These are phyloP conservation scores for Conus betulinus DNA, from an alignment of 1,140 invertebrate genomes.

Conservation along the genomic window DNA sequence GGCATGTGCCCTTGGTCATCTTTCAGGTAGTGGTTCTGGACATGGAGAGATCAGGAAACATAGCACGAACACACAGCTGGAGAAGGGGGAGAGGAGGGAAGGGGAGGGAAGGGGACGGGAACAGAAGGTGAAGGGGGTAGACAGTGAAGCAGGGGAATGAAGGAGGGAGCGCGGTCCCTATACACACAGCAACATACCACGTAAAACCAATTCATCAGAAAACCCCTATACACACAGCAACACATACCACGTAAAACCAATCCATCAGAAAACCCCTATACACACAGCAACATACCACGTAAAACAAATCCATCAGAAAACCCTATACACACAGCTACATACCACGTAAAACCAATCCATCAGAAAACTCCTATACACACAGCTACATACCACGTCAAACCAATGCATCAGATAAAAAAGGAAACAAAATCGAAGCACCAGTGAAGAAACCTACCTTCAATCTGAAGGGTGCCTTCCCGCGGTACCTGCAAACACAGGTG, in stretches of 20 bases:
- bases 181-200: background rate
- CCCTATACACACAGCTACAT: too few relatives aligned
- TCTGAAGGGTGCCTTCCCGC: slow-evolving; percentile 32
- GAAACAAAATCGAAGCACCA: background rate
- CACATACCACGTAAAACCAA: too few relatives aligned
- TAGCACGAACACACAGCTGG: too few relatives aligned
- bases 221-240: too few relatives aligned
- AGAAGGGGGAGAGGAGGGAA: too few relatives aligned
- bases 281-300: background rate
- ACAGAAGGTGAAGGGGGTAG: too few relatives aligned
- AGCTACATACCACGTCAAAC: background rate
- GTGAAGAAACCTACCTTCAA: slow-evolving; percentile 23
- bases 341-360: too few relatives aligned
- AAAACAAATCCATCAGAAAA: background rate
- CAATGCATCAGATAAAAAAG: background rate
- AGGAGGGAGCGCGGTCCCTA: background rate
- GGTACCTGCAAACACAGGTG: slow-evolving; percentile 33
- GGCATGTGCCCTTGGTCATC: too few relatives aligned
- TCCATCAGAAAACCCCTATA: background rate
- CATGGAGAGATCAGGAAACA: too few relatives aligned
- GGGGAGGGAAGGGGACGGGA: too few relatives aligned
- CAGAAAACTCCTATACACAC: background rate
- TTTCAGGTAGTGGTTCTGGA: too few relatives aligned
- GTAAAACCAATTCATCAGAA: background rate
- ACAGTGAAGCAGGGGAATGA: too few relatives aligned